phyloP scores from a whole-genome alignment of 2,113 vertebrate genomes.

The Bolborhynchus lineola region DNA sequence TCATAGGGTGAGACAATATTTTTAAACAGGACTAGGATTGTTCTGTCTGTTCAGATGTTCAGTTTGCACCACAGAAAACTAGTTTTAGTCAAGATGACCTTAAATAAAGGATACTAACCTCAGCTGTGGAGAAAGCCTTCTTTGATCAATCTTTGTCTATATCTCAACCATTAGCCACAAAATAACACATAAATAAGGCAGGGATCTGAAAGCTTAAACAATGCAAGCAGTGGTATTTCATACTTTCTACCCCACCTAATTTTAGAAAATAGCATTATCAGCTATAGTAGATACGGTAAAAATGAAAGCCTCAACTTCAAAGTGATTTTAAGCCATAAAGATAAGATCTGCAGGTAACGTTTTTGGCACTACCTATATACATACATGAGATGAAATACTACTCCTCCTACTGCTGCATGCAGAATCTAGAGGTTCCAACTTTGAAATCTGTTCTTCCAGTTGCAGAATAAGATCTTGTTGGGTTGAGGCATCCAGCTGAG shows the following conservation, averaged over 20 bases:
- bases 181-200: not conserved
- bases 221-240: not conserved
- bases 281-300: not conserved
- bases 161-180: not conserved
- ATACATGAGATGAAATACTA: constrained; percentile 95
- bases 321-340: not conserved
- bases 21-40: not conserved
- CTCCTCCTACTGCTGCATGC: constrained; percentile 95
- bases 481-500: constrained; percentile 81
- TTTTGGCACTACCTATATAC: constrained; percentile 15
- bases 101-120: not conserved
- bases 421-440: constrained; percentile 89
- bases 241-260: not conserved
- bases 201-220: not conserved
- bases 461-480: constrained; percentile 79
- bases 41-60: not conserved
- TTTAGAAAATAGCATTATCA: not conserved
- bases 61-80: not conserved
- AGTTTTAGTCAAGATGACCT: not conserved
- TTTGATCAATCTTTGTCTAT: fast-evolving
- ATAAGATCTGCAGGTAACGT: not conserved
- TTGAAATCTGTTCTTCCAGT: constrained; percentile 88
- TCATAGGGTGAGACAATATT: not conserved
- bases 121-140: not conserved
- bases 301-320: not conserved